Percentiles rank a stretch among this genome's conserved stretches.
These are phyloP conservation scores for Cryptosula pallasiana DNA, from an alignment of 2,888 invertebrate genomes.

Conservation along the genomic window DNA sequence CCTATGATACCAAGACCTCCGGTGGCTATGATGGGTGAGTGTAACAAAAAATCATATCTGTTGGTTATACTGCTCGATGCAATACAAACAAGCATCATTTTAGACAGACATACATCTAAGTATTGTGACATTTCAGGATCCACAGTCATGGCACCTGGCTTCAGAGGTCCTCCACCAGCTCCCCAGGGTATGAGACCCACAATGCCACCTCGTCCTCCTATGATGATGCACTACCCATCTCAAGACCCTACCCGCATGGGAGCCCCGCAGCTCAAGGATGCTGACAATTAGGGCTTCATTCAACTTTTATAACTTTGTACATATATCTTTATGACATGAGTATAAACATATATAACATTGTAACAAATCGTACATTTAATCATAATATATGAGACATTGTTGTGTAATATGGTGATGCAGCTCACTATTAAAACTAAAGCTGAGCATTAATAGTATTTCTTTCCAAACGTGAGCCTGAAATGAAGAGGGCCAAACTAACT, in stretches of 20 bases:
- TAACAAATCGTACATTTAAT: too few species aligned
- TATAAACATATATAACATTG: background rate
- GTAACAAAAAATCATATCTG: too few species aligned
- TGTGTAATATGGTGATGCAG: too few species aligned
- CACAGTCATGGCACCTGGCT: conserved; percentile 35
- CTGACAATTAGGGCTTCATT: background rate
- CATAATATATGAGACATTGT: too few species aligned
- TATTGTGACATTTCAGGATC: conserved; percentile 33
- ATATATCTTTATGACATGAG: background rate
- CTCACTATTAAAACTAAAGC: too few species aligned
- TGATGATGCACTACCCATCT: conserved; percentile 77
- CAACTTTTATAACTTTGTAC: background rate
- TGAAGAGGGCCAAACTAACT: too few species aligned
- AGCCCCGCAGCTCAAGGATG: conserved; percentile 29
- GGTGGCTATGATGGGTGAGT: background rate
- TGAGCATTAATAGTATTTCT: too few species aligned
- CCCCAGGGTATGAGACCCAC: conserved; percentile 52
- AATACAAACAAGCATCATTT: background rate
- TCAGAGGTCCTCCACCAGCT: conserved; percentile 50
- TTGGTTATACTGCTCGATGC: too few species aligned
- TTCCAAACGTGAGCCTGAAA: too few species aligned
- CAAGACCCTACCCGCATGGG: conserved; percentile 93
- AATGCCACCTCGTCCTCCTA: conserved; percentile 55
- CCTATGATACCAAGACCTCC: conserved; percentile 33
- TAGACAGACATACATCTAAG: background rate